These are phyloP conservation scores for Ochropacha duplaris DNA, from an alignment of 2,888 invertebrate species.

Conservation along the genomic window DNA sequence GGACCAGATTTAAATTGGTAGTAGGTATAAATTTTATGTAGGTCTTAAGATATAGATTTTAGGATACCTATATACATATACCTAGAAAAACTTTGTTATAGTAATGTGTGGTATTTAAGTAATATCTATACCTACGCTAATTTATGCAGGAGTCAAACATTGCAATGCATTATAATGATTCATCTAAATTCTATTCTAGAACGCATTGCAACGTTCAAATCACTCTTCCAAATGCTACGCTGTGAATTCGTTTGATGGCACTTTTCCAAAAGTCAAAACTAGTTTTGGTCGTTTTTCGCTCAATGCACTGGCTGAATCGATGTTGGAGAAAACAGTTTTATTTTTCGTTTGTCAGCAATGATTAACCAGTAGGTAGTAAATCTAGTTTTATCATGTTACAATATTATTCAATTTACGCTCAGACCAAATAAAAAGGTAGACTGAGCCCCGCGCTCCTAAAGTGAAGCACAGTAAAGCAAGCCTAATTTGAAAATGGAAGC, in stretches of 20 bases:
- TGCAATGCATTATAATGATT: background rate
- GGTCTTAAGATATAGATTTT: too few species aligned
- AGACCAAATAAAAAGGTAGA: too few species aligned
- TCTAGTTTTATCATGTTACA: background rate
- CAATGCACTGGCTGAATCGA: background rate
- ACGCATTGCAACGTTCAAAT: conserved; percentile 1
- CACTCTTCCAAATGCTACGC: background rate
- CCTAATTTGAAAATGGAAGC: too few species aligned
- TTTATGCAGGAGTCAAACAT: background rate
- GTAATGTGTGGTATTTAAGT: too few species aligned
- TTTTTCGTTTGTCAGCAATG: background rate
- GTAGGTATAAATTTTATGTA: too few species aligned
- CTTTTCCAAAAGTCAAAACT: conserved; percentile 1
- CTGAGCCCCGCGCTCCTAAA: too few species aligned
- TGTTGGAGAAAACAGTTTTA: background rate
- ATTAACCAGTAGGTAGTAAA: background rate
- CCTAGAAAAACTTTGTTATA: too few species aligned
- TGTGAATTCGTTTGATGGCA: background rate
- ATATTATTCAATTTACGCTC: background rate
- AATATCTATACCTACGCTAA: too few species aligned
- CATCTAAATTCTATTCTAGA: background rate
- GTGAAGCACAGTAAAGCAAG: too few species aligned
- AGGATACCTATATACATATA: too few species aligned
- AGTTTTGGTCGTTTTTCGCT: background rate
- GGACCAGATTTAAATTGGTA: too few species aligned